These are phyloP conservation scores for Atta cephalotes DNA, from an alignment of 1,140 invertebrate species.

Conservation along the genomic window DNA sequence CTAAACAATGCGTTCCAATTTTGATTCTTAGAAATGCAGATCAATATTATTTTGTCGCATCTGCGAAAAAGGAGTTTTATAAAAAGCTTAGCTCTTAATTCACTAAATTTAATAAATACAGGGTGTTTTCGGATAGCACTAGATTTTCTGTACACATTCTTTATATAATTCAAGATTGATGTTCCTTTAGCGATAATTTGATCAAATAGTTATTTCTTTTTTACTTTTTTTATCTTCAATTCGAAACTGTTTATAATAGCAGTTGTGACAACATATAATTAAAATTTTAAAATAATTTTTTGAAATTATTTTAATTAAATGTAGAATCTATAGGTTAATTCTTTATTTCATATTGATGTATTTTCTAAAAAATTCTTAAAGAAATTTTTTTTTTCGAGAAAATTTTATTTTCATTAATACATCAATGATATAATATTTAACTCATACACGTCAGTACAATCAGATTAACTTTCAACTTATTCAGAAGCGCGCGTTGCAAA, in stretches of 20 bases:
- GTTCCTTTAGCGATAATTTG: background rate
- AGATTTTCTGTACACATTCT: background rate
- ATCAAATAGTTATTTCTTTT: background rate
- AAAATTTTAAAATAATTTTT: background rate
- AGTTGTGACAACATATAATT: background rate
- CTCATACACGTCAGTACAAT: background rate
- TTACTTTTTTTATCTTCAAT: background rate
- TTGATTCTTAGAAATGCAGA: conserved; percentile 52
- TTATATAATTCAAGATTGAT: background rate
- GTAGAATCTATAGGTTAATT: background rate
- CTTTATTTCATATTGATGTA: background rate
- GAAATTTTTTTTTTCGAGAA: background rate
- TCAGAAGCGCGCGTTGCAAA: background rate
- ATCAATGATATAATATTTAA: background rate
- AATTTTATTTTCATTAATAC: background rate
- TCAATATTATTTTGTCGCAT: conserved; percentile 56
- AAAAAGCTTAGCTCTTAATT: conserved; percentile 12
- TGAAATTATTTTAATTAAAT: background rate
- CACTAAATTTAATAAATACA: conserved; percentile 43
- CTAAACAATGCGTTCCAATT: conserved; percentile 4
- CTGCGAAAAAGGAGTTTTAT: conserved; percentile 35
- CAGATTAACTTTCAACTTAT: background rate
- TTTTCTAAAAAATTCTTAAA: background rate
- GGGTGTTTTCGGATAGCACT: background rate
- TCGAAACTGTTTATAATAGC: background rate